Conservation (phyloP, 2,113 vertebrate genomes). For the Noturus placidus region DNA sequence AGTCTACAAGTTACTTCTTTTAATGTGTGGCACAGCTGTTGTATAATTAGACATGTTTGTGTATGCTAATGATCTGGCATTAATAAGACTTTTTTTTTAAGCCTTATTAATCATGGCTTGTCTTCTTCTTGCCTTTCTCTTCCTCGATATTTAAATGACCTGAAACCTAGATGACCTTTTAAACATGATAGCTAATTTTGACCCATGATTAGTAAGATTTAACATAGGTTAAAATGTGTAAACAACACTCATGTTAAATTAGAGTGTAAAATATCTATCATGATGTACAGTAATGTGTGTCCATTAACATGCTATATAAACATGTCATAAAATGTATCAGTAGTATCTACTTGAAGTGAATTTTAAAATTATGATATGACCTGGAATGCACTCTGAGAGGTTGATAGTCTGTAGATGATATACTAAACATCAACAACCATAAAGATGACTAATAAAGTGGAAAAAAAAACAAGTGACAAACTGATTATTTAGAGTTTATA, state of each 20-base stretch:
- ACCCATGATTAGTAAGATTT: neutral
- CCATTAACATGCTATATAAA: neutral
- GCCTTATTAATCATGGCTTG: conserved; percentile 40
- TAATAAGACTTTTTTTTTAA: conserved; percentile 67
- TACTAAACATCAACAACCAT: neutral
- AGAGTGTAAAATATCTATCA: neutral
- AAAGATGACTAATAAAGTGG: neutral
- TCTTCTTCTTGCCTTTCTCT: neutral
- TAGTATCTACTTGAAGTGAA: neutral
- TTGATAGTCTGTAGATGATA: neutral
- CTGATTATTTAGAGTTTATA: neutral
- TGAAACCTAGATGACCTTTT: neutral
- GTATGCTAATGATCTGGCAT: conserved; percentile 66
- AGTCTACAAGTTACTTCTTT: conserved; percentile 55
- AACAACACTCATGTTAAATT: neutral
- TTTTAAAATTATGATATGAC: neutral
- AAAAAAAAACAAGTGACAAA: neutral
- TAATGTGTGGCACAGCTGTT: conserved; percentile 65
- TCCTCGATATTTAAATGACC: neutral
- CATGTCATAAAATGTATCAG: neutral
- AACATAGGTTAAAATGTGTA: neutral
- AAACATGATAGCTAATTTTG: neutral
- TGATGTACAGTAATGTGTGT: neutral
- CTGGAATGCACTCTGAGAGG: neutral
- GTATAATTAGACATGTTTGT: conserved; percentile 70